Base-by-base conservation (phyloP, 2,888 invertebrate species). In the Tipula vernalis region DNA sequence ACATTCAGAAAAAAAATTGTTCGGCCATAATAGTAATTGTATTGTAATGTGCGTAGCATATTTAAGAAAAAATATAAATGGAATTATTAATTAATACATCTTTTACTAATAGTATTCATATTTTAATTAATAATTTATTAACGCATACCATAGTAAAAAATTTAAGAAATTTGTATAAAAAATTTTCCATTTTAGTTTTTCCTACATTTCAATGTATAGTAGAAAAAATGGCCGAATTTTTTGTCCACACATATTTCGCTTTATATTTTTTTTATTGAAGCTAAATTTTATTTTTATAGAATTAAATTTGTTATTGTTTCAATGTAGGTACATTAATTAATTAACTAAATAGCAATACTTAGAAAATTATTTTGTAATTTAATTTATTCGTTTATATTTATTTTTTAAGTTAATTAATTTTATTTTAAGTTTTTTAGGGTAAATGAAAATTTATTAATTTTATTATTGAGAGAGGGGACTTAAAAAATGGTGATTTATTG, bases 41-140 rank as follows among this genome's bases (percentile, higher is more conserved):
- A 42, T 36, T 51, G 13, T 86, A 86, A 47, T 86, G 47, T 86
- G 86, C 86, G 86, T 86, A 86, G 86, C 47, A 86, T 86, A 47
- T 36, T 86, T 86, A 15, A 36, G n/a, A 83, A 36, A 57, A 47
- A 13, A 39, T 39, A 10, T 47, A 5, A 47, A 47, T 28, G 28
- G 28, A 57, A 57, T 57, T 57, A 57, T 15, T 57, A 13, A 39
- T 44, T 57, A 57, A 0, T 57, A 57, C 8, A 10, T 44, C 12
- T 44, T 44, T 5, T 57, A 57, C n/a, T 5, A 57, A 15, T 57
- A 15, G 51, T 15, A 36, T 83, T 83, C 3, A 83, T 83, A 0
- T 83, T 83, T 0, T 28, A 83, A 36, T 83, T 36, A 36, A n/a
- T 36, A 36, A 2, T 36, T 83, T 83, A 83, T 83, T 83, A 83